Evolutionary conservation across 1,140 invertebrate genomes (phyloP), one percentile per base, ranked within the genome.

Genomic region (Drosophila ercepeae): DNA sequence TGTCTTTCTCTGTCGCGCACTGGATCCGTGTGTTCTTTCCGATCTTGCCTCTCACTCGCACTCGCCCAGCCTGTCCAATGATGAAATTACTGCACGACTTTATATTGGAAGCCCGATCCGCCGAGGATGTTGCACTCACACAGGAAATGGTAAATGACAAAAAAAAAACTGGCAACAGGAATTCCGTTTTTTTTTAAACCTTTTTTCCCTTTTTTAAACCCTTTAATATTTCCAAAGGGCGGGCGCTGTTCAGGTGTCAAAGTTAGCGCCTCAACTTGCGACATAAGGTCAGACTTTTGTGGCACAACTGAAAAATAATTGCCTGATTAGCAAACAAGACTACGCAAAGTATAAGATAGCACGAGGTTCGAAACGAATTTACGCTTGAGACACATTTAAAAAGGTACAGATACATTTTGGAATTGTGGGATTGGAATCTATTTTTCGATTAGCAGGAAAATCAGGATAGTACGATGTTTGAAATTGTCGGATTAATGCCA

Each of bases 71-170:
- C 86, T 44, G 39, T 34, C 64, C 64, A 68, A 91, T 91, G 86
- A 91, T 91, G 89, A 90, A 90, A 89, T 78, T 91, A 77, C 79
- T 91, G 45, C 79, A 91, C 63, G 89, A 91, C 67, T 89, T 91
- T 42, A 89, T 91, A 60, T 83, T 91, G 74, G 78, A 90, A 60
- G 64, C 89, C 57, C 76, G 86, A 53, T 78, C 74, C 42, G 79
- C 76, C 49, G 89, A 91, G 76, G 89, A 91, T 78, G 67, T 91
- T 75, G 89, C 83, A 67, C 75, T 91, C 45, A 81, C 83, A 64
- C 89, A 86, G 74, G 89, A 91, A 91, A 91, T 91, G 89, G 89
- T 91, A 91, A 91, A 81, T 48, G 42, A 25, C 41, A 21, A 13
- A 48, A 41, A 60, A 32, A 46, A 19, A 21, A 34, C 11, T n/a